Evolutionary conservation across 2,888 invertebrate species (phyloP).

Genomic region (Drosophila parthenogenetica): DNA sequence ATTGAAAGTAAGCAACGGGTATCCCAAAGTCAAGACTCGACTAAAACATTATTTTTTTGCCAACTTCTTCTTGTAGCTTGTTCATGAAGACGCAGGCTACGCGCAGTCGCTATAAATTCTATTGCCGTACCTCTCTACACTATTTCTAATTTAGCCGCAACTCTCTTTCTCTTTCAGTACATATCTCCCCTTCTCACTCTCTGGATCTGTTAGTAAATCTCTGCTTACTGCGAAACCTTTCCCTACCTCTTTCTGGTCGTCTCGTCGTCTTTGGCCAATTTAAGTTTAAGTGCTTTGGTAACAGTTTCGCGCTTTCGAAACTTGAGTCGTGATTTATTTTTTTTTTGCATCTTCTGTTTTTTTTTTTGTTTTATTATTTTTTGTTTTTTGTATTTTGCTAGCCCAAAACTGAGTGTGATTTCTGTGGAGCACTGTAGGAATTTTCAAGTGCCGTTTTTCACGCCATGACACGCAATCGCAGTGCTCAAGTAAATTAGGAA

Average conservation of each 20-base stretch:
- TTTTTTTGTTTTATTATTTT: conserved; percentile 9
- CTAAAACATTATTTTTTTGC: too few species aligned
- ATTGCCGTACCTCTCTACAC: conserved; percentile 81
- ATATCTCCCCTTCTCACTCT: conserved; percentile 17
- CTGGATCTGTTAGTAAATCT: conserved; percentile 33
- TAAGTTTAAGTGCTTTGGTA: conserved; percentile 82
- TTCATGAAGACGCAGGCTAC: conserved; percentile 64
- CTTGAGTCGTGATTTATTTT: conserved; percentile 82
- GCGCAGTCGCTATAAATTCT: conserved; percentile 77
- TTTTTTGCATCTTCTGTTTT: conserved; percentile 27
- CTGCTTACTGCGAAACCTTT: conserved; percentile 63
- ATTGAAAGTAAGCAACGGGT: too few species aligned
- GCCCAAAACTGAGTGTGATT: conserved; percentile 35
- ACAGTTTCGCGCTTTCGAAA: conserved; percentile 82
- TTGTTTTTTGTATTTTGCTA: conserved; percentile 11
- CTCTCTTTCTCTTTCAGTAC: conserved; percentile 19
- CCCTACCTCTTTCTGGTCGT: conserved; percentile 6
- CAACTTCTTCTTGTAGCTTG: too few species aligned
- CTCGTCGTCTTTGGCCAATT: conserved; percentile 74
- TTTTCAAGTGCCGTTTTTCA: conserved; percentile 81
- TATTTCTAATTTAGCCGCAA: conserved; percentile 77
- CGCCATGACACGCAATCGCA: conserved; percentile 81
- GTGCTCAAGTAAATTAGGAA: conserved; percentile 79
- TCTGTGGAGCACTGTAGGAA: conserved; percentile 54
- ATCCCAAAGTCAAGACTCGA: too few species aligned